Base-by-base conservation (phyloP, 2,113 vertebrate species). In the Beaufortia kweichowensis region DNA sequence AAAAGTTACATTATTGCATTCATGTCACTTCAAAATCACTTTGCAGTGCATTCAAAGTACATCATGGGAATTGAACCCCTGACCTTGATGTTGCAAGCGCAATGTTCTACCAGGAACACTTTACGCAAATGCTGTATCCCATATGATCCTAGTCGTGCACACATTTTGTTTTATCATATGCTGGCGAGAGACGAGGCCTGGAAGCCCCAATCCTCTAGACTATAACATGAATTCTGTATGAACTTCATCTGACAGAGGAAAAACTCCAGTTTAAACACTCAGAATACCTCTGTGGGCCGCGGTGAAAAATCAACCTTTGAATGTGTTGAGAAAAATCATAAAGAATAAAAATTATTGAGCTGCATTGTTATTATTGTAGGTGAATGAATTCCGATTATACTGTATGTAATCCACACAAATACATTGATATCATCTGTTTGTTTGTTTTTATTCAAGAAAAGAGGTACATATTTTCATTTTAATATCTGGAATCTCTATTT, bases 261-360 rank as follows among this genome's bases (percentile, higher is more conserved):
- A 82, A 87, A 83, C 21, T 64, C 72, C 78, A 80, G 83, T 82
- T 81, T 46, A 87, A 87, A 83, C 50, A 84, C 74, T 63, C 77
- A 82, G 72, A 83, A 24, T 41, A 81, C 63, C 56, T 77, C 56
- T 46, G 53, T 69, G 68, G 57, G 50, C 55, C 59, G 61, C 14
- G 19, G 50, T 67, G 26, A 39, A 75, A n/a, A 35, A 76, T 70
- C 72, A 75, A 53, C 39, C 23, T 57, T 74, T 79, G 62, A 69
- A 75, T 68, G 31, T 26, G 56, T 46, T 57, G 76, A 71, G 19
- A 72, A 15, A 48, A 46, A 61, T 73, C 60, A 78, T 53, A 60
- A 72, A 72, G 17, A 28, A 0, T 4, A n/a, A 35, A 5, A 9
- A 39, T 28, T 43, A 48, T 65, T n/a, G 21, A 69, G 28, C 12